These are phyloP conservation scores for Drosophila trichaetosa DNA, from an alignment of 2,888 invertebrate species.

Conservation along the genomic window DNA sequence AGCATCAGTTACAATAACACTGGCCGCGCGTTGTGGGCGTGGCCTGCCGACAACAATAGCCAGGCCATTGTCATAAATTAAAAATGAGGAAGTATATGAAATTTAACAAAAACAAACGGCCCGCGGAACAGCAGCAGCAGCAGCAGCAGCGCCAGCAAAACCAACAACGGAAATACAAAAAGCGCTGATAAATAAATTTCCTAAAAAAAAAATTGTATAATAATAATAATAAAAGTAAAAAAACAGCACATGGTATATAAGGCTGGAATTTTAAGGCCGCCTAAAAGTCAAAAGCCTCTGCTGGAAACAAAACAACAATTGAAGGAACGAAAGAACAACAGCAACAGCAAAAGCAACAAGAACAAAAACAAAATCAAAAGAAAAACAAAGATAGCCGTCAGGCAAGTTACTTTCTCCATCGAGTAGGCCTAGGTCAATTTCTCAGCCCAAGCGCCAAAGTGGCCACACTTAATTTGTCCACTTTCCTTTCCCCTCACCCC, in stretches of 20 bases:
- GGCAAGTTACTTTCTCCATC: slow-evolving; percentile 7
- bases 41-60: slow-evolving; percentile 62
- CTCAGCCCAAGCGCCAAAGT: slow-evolving; percentile 16
- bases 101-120: slow-evolving; percentile 77
- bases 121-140: slow-evolving; percentile 46
- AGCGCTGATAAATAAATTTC: slow-evolving; percentile 77
- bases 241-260: slow-evolving; percentile 43
- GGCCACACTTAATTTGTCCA: slow-evolving; percentile 31
- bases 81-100: slow-evolving; percentile 79
- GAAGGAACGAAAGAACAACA: slow-evolving; percentile 1
- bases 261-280: slow-evolving; percentile 22
- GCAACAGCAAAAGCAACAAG: not conserved
- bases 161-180: slow-evolving; percentile 72
- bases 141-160: slow-evolving; percentile 26
- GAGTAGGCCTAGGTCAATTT: slow-evolving; percentile 42
- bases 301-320: slow-evolving; percentile 22
- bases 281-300: slow-evolving; percentile 42
- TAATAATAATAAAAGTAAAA: slow-evolving; percentile 19
- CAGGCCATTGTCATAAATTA: slow-evolving; percentile 82
- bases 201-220: slow-evolving; percentile 39
- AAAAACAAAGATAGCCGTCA: slow-evolving; percentile 7
- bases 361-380: slow-evolving; percentile 10
- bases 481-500: not conserved
- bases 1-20: slow-evolving; percentile 80
- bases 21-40: slow-evolving; percentile 41